Conservation (phyloP, 2,797 vertebrate genomes). For the Odontamblyopus rebecca region DNA sequence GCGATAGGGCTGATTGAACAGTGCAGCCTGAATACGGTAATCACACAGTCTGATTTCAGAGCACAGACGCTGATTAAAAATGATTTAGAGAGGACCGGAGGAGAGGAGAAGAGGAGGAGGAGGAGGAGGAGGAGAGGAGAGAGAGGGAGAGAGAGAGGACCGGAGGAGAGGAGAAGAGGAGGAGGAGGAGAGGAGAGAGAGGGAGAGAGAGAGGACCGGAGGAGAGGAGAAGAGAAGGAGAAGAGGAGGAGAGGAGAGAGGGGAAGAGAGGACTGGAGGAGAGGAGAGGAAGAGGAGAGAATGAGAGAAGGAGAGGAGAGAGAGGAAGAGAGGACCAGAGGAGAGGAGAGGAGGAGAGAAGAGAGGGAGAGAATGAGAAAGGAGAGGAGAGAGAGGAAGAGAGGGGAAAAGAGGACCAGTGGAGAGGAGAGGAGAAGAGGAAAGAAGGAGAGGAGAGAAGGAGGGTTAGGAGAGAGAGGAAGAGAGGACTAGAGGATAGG, state of each 20-base stretch:
- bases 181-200: neutral
- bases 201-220: neutral
- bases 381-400: neutral
- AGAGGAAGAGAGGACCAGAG: too few species aligned
- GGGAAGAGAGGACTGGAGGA: neutral
- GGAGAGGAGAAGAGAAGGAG: too few species aligned
- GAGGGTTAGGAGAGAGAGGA: neutral
- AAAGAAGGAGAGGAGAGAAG: neutral
- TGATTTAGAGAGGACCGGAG: neutral
- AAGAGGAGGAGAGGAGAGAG: too few species aligned
- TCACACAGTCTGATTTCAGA: neutral
- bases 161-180: neutral
- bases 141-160: neutral
- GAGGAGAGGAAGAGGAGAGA: too few species aligned
- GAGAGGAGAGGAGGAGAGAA: neutral
- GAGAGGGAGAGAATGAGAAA: too few species aligned
- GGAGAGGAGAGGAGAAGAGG: neutral
- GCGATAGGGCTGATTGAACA: neutral
- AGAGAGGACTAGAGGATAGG: neutral
- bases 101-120: neutral
- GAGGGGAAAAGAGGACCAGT: too few species aligned
- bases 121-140: too few species aligned
- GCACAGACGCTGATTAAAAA: constrained; percentile 4
- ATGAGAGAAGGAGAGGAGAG: too few species aligned
- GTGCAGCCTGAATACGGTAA: neutral